Base-by-base conservation (phyloP, 1,140 invertebrate species). In the Trichomalopsis sarcophagae region DNA sequence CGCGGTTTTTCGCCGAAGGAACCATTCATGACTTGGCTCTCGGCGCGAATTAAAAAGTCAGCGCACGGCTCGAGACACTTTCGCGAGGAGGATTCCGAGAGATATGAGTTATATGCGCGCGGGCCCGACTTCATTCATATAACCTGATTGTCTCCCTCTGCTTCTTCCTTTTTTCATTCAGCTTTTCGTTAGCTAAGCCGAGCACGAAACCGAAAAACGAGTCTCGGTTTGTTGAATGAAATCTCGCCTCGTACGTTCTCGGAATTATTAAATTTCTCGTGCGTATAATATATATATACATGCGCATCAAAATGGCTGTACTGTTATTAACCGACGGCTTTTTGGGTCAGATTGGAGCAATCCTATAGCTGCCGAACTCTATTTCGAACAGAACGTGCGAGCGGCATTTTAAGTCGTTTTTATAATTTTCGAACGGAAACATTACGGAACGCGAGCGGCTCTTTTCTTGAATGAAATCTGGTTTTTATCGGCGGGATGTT, bases 171-270 rank as follows among this genome's bases (percentile, higher is more conserved):
- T 75, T n/a, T 69, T 79, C 62, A 73, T 79, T 84, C 82, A 47
- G 7, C 40, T 84, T 84, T 55, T 44, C n/a, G 23, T 76, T 71
- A 62, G 76, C 44, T 44, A 75, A 36, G 40, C 68, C 13, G 40
- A 27, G 82, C 76, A 62, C 76, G 30, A 23, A 69, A 7, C 74
- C 1, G 47, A 78, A 77, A 84, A 73, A 73, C 66, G 66, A 55
- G 75, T 77, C 66, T 33, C 30, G 73, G 81, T 82, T 66, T 27
- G 77, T 30, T 84, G 76, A 84, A 84, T 84, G 82, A 79, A 79
- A 78, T 78, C 55, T 40, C 82, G 30, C 6, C 40, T 71, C 33
- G 74, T 78, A 84, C 44, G 82, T 75, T 30, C 33, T 10, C 17
- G 82, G 82, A 84, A 84, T 84, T 33, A 50, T 84, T n/a, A 84